Base-by-base conservation (phyloP, 2,797 vertebrate species). In the Dryobates pubescens region DNA sequence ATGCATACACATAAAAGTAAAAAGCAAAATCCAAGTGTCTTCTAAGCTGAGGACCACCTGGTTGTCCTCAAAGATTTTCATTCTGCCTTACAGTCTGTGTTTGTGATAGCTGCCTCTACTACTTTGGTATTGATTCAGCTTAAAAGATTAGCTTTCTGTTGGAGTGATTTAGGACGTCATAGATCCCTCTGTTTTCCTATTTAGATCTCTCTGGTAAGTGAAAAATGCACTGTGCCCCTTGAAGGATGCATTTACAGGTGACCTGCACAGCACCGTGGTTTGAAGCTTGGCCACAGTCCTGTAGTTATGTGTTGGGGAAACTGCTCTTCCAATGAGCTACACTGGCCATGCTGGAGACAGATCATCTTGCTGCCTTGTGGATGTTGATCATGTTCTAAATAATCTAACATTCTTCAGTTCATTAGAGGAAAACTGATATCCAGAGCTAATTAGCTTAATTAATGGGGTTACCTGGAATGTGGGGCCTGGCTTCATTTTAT, bases 371-470 rank as follows among this genome's bases (percentile, higher is more conserved):
- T 68, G n/a, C 64, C 62, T 86, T 32, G 76, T 74, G 45, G 49
- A 65, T 38, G 41, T 17, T 83, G 70, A 2, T 49, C 63, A 17
- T 49, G 34, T 12, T 81, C 59, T 86, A 29, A 81, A 86, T 74
- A 81, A 68, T 57, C 34, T 49, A 32, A 81, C 54, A 65, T 45
- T 68, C 59, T 54, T 32, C 67, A 81, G 24, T 45, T 76, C 32
- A 41, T 18, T 27, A 71, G 47, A 92, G 86, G 64, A 67, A 85
- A 82, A 34, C 26, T 62, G 58, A 86, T 53, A 49, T 70, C 26
- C 26, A 53, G 64, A 34, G 34, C 38, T 90, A 80, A 82, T 89
- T 73, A 77, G 38, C 26, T 49, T 30, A 83, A 81, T 83, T 72
- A 76, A 57, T n/a, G 23, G 32, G 29, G 29, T 77, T 74, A 9